These are phyloP conservation scores for Pseudotriccus pelzelni DNA, from an alignment of 2,797 vertebrate genomes.

Conservation along the genomic window DNA sequence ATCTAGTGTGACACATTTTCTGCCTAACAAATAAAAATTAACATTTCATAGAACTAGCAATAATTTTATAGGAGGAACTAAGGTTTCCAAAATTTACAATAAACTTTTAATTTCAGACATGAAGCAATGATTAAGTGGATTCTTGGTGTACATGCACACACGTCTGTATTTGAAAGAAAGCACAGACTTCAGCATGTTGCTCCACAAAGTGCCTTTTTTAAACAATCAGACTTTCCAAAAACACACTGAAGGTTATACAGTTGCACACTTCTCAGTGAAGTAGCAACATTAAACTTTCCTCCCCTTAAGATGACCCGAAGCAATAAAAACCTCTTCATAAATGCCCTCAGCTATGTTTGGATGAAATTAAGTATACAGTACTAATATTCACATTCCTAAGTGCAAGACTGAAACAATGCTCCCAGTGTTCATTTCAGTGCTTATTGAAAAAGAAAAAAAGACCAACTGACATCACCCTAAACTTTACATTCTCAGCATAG, in stretches of 20 bases:
- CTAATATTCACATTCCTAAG: slow-evolving; percentile 80
- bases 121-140: background rate
- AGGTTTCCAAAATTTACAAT: background rate
- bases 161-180: background rate
- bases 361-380: slow-evolving; percentile 75
- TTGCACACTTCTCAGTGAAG: slow-evolving; percentile 52
- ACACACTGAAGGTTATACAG: slow-evolving; percentile 12
- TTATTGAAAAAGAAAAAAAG: background rate
- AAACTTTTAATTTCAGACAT: background rate
- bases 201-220: background rate
- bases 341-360: slow-evolving; percentile 69
- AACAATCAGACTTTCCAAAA: slow-evolving; percentile 22
- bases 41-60: background rate
- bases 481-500: slow-evolving; percentile 69
- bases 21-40: background rate
- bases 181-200: background rate
- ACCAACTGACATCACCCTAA: slow-evolving; percentile 70
- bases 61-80: background rate
- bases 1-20: background rate
- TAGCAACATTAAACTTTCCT: slow-evolving; percentile 40
- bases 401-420: slow-evolving; percentile 74
- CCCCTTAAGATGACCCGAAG: slow-evolving; percentile 57
- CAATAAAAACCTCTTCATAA: slow-evolving; percentile 69
- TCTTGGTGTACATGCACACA: background rate
- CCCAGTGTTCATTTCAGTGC: slow-evolving; percentile 70